Base-by-base conservation (phyloP, 2,888 invertebrate species). In the Amphimallon solstitiale region DNA sequence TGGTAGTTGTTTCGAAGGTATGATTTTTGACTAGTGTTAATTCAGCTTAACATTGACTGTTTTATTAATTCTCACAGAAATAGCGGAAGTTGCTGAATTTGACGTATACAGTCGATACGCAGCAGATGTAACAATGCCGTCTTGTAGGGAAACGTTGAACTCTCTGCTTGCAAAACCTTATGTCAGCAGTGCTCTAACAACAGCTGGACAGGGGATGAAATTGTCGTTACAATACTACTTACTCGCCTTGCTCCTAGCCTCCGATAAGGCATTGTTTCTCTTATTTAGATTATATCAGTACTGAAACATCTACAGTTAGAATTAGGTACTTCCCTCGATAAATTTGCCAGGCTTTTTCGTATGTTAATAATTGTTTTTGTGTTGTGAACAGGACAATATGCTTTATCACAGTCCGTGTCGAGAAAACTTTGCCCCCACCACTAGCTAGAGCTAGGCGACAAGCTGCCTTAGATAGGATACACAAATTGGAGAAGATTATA, bases 211-310 rank as follows among this genome's bases (percentile, higher is more conserved):
- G 83, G 95, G 96, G 7, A 96, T 98, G 85, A 90, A 91, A 2
- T 91, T 97, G 77, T 96, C 97, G 29, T 92, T 97, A 63, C 96
- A 95, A 84, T 98, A 97, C 86, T 96, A 95, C 84, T 86, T 98
- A 79, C 98, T 98, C 52, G 93, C 94, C 80, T 85, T 98, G 73
- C 86, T 98, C 62, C 86, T 95, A n/a, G 76, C 92, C 93, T 68
- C 97, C 98, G 15, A 90, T 98, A 43, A 92, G 93, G 81, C 98
- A 98, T 84, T 94, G 94, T 81, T 93, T 95, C 82, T 90, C 95
- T 52, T 97, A 97, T 84, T 93, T 97, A 84, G 94, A 95, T 80
- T 95, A 95, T 81, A 93, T 97, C 75, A 77, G 76, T 96, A 70
- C 83, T 98, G 65, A 91, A 91, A 77, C 93, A 94, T 0, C 85